Percentiles rank a stretch among this genome's conserved stretches.
These are phyloP conservation scores for Rhyzopertha dominica DNA, from an alignment of 1,140 invertebrate genomes.

Conservation along the genomic window DNA sequence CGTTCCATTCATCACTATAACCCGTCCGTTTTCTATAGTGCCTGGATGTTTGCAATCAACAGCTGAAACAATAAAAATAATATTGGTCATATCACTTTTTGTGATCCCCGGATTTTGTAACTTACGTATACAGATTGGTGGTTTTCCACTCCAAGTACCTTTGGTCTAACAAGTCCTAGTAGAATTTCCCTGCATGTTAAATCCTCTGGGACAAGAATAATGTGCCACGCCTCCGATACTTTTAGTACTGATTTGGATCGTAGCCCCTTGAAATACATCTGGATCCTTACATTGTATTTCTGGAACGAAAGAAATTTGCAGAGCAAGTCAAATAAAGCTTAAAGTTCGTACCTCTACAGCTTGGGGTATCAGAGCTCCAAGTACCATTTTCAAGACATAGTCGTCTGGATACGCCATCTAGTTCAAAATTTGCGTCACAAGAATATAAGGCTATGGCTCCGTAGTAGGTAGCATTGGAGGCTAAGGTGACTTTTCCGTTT, in stretches of 20 bases:
- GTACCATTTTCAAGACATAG: slow-evolving; percentile 83
- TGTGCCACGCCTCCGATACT: slow-evolving; percentile 71
- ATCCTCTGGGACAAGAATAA: slow-evolving; percentile 78
- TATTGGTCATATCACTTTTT: too few species aligned
- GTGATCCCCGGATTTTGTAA: too few species aligned
- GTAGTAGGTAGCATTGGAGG: slow-evolving; percentile 82
- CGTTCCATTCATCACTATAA: slow-evolving; percentile 79
- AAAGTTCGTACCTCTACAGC: slow-evolving; percentile 60
- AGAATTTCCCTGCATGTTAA: slow-evolving; percentile 71
- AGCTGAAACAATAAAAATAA: slow-evolving; percentile 53
- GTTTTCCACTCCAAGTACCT: slow-evolving; percentile 75
- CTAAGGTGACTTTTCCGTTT: slow-evolving; percentile 68
- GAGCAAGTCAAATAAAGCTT: slow-evolving; percentile 19
- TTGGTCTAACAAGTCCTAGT: slow-evolving; percentile 70
- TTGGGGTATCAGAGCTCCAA: slow-evolving; percentile 74
- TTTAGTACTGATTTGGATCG: slow-evolving; percentile 54
- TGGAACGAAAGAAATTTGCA: slow-evolving; percentile 41
- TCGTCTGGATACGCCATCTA: slow-evolving; percentile 74
- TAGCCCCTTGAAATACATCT: slow-evolving; percentile 53
- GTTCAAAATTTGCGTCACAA: slow-evolving; percentile 74
- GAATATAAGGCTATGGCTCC: slow-evolving; percentile 78
- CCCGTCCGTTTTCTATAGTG: slow-evolving; percentile 75
- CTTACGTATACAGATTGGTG: slow-evolving; percentile 78
- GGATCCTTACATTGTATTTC: slow-evolving; percentile 75
- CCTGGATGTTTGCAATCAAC: slow-evolving; percentile 77